Percentiles rank a stretch among this genome's conserved stretches.
phyloP scores from a whole-genome alignment of 2,113 vertebrate genomes.

The Rhynchopsitta pachyrhyncha region DNA sequence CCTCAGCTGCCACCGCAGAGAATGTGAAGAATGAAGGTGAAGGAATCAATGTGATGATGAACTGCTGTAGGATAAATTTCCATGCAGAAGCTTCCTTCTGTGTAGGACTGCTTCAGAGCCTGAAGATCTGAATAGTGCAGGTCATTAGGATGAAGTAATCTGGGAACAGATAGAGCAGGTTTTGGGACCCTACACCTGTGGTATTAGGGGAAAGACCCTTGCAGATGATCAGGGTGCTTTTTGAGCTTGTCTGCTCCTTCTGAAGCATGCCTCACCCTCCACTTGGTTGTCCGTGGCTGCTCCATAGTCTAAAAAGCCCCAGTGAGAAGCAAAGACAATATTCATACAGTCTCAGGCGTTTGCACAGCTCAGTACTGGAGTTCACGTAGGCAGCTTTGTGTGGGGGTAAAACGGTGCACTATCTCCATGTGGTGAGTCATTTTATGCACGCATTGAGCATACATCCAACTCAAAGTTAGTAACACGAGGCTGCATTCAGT shows the following conservation, averaged over 20 bases:
- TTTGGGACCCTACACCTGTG: neutral
- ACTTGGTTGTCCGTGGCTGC: neutral
- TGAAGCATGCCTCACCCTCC: neutral
- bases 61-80: neutral
- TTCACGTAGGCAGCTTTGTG: neutral
- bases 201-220: neutral
- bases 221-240: neutral
- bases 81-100: neutral
- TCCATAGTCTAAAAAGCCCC: neutral
- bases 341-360: neutral
- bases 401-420: neutral
- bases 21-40: neutral
- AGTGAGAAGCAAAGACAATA: neutral
- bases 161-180: neutral
- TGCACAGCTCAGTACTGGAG: neutral
- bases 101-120: neutral
- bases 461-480: neutral
- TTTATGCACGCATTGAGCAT: rapidly evolving
- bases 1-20: neutral
- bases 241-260: neutral
- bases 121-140: neutral
- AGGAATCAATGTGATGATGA: neutral
- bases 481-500: rapidly evolving
- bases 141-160: neutral
- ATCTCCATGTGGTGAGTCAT: rapidly evolving